Base-by-base conservation (phyloP, 2,113 vertebrate genomes). In the Bubo bubo region DNA sequence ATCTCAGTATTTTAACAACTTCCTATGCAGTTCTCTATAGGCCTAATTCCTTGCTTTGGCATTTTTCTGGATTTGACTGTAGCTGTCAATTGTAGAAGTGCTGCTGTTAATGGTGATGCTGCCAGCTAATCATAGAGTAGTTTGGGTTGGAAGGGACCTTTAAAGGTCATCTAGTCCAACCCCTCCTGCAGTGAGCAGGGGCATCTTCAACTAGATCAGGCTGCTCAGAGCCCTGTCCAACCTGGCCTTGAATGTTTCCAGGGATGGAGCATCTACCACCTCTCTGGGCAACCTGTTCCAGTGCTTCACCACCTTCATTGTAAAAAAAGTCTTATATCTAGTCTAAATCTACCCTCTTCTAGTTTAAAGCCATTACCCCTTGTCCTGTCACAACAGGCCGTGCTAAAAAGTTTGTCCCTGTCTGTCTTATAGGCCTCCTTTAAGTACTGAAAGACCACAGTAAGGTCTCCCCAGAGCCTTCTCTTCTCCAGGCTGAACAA, bases 211-310 rank as follows among this genome's bases (percentile, higher is more conserved):
- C 3, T 27, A 22, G 32, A 56, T 3, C 12, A n/a, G 12, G 3
- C 17, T 89, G 45, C 63, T 85, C 45, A 8, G 5, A 76, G 32
- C 32, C n/a, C 17, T 12, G 12, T 60, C 45, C 56, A 39, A 0
- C 23, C 27, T 56, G 12, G 9, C 18, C 35, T 60, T 59, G 43
- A 88, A 5, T 15, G 12, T 14, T 67, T 2, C 10, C 16, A 28
- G 20, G 17, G 9, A 32, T 35, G n/a, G 4, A 8, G 8, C 26
- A 53, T 8, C 10, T 28, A 12, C 16, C 34, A 0, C 10, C 23
- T 10, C n/a, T 63, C 7, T 18, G n/a, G 8, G 10, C 17, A 60
- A 1, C 39, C 10, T 77, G 10, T 66, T 4, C 23, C n/a, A 56
- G 14, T 67, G 80, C 6, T 39, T 76, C 14, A 32, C 28, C 24